A percentile compares a stretch with the other conserved stretches of the same genome.
Evolutionary conservation across 1,140 invertebrate species (phyloP).

Genomic region (Lerema accius): DNA sequence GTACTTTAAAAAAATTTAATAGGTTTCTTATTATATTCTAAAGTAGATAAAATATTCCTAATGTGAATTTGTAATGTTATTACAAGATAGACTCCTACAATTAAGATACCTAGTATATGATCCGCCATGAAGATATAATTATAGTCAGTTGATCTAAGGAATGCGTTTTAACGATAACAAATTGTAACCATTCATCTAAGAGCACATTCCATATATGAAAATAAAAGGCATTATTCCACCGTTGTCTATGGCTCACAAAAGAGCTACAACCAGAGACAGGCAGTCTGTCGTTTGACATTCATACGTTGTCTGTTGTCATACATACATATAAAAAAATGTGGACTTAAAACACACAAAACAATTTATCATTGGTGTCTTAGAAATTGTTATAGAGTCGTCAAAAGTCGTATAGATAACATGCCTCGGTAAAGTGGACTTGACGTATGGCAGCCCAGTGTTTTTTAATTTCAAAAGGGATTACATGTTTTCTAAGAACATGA

Average conservation of each 20-base stretch:
- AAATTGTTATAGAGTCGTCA: conserved; percentile 27
- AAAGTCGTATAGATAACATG: conserved; percentile 38
- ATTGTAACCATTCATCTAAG: conserved; percentile 26
- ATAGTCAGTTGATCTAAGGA: conserved; percentile 2
- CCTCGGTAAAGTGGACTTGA: conserved; percentile 25
- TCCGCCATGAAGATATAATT: no score
- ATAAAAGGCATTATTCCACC: conserved; percentile 40
- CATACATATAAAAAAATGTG: conserved; percentile 35
- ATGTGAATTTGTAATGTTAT: no score
- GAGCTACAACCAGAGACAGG: conserved; percentile 39
- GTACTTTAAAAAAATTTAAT: no score
- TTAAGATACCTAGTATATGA: no score
- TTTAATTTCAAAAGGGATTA: conserved; percentile 36
- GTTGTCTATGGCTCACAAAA: conserved; percentile 49
- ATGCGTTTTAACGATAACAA: conserved; percentile 14
- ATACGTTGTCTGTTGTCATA: conserved; percentile 40
- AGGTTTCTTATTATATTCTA: no score
- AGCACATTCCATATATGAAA: conserved; percentile 44
- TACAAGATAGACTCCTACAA: no score
- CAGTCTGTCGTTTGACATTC: conserved; percentile 47
- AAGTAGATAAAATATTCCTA: no score
- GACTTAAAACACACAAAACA: conserved; percentile 26
- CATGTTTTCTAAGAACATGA: conserved; percentile 33
- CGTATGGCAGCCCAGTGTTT: conserved; percentile 23
- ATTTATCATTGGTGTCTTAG: conserved; percentile 40